Conservation (phyloP, 2,113 vertebrate species). For the Microcebus murinus region DNA sequence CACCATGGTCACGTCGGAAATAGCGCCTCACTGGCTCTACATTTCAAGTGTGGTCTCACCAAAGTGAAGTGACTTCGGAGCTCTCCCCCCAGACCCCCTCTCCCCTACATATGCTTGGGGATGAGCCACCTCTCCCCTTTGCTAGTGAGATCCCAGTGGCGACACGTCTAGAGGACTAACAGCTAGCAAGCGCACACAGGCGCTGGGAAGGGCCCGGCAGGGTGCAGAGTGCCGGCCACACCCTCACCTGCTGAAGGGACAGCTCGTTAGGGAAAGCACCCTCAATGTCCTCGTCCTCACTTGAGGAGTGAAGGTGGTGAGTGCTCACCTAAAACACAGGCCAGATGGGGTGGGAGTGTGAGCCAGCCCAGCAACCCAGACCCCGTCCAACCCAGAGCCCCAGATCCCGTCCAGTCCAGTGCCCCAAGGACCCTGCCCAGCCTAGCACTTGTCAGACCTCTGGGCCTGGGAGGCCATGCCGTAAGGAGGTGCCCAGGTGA, state of each 20-base stretch:
- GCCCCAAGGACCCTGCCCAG: background rate
- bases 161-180: background rate
- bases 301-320: conserved; percentile 96
- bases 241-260: conserved; percentile 95
- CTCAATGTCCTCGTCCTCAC: conserved; percentile 97
- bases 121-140: background rate
- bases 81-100: background rate
- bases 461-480: background rate
- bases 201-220: background rate
- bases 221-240: conserved; percentile 31
- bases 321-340: conserved; percentile 91
- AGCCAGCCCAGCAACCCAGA: background rate
- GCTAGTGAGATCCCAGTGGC: background rate
- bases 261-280: conserved; percentile 94
- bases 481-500: background rate
- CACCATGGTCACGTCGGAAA: background rate
- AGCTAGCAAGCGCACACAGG: background rate
- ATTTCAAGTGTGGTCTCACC: background rate
- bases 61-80: background rate
- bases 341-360: conserved; percentile 31
- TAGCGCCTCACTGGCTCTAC: too few relatives aligned
- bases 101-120: background rate
- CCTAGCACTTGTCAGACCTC: background rate
- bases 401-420: background rate
- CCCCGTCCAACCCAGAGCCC: background rate